Conservation (phyloP, 2,797 vertebrate species). For the Sebastolobus altivelis region DNA sequence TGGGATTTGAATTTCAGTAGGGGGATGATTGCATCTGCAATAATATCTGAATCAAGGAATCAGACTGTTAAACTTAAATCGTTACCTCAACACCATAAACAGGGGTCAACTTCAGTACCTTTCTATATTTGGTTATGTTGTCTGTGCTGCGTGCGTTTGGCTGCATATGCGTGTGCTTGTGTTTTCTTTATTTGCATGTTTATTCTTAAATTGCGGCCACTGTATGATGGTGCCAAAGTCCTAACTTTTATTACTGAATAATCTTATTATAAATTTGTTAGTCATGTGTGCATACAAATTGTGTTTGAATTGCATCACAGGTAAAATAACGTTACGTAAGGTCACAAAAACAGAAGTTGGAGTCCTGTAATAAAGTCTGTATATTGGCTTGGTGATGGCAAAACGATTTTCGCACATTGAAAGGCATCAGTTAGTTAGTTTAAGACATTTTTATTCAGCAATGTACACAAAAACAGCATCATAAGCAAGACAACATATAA, state of each 20-base stretch:
- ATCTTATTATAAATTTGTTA: not conserved
- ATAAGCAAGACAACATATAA: not conserved
- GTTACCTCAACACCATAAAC: not conserved
- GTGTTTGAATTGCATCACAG: not conserved
- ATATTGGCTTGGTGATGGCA: not conserved
- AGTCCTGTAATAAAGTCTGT: not conserved
- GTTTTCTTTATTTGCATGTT: conserved; percentile 9
- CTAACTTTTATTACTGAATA: not conserved
- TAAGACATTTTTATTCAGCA: not conserved
- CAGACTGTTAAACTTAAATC: not conserved
- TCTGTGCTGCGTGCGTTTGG: not conserved
- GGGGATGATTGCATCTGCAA: not conserved
- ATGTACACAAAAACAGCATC: not conserved
- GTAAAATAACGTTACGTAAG: not conserved
- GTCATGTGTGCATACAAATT: not conserved
- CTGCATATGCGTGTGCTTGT: not conserved
- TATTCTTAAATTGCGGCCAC: not conserved
- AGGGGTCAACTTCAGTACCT: not conserved
- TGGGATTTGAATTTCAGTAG: not conserved
- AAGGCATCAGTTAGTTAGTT: not conserved
- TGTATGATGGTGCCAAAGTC: not conserved
- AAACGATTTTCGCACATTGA: not conserved
- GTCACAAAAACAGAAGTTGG: not conserved
- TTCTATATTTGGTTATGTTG: not conserved
- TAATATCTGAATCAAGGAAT: not conserved